Evolutionary conservation across 2,888 invertebrate species (phyloP), one percentile per base, ranked within the genome.

Genomic region (Cephus pulcher): DNA sequence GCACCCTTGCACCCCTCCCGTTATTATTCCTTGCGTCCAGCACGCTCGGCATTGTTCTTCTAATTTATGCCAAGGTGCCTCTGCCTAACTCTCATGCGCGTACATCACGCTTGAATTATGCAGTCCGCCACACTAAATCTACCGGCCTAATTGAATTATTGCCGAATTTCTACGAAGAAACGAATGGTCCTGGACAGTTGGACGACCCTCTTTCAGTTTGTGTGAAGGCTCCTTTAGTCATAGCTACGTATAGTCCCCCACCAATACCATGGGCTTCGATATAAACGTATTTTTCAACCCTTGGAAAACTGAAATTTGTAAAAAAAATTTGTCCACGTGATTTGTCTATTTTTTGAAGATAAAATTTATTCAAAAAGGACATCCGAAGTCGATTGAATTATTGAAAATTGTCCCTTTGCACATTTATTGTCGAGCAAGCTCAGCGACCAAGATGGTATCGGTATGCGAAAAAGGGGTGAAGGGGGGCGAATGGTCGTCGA

Each of bases 61-160:
- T 88, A 90, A 90, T 90, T 89, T 88, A 90, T 90, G 88, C 86
- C 84, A 82, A 86, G 87, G 86, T 86, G 69, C 76, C 76, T 76
- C 35, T 70, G 75, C 30, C 68, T 76, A 68, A 69, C 75, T 76
- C 79, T 76, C 69, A 75, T 79, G 80, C 77, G 80, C 83, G 83
- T 87, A 88, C 86, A 88, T 88, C 87, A 88, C 85, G 82, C 84
- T 86, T 89, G 88, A 90, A 87, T 90, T 89, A 90, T 90, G 86
- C 88, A 86, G 88, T 87, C 87, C 86, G 85, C 82, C 85, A 83
- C 84, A 88, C 87, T 88, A 89, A 89, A 89, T 90, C 87, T 87
- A 87, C 80, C 77, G 78, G 82, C 75, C 85, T 90, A 90, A 90
- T 90, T 90, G 90, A 90, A 90, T 90, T 90, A 90, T 90, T 88